Conservation (phyloP, 1,140 invertebrate species). For the Saxidomus purpurata region DNA sequence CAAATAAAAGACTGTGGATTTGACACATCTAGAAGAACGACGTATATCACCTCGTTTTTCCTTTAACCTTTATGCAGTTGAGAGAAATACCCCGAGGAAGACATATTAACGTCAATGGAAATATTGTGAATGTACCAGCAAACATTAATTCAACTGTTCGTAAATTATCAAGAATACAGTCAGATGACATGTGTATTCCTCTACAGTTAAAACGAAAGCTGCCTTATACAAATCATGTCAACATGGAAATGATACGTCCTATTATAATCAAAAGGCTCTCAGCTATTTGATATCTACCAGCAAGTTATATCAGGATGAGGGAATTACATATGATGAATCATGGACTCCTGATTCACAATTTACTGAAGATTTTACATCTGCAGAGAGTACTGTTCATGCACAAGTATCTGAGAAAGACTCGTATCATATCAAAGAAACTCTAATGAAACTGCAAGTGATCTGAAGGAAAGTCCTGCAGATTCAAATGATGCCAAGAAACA, state of each 20-base stretch:
- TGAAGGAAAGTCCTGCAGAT: too few species aligned
- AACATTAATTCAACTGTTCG: constrained; percentile 50
- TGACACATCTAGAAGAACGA: constrained; percentile 18
- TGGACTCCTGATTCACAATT: neutral
- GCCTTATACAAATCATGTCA: constrained; percentile 3
- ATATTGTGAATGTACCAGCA: constrained; percentile 69
- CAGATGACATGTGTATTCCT: constrained; percentile 27
- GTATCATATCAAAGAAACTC: too few species aligned
- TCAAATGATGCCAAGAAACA: neutral
- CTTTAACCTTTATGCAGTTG: constrained; percentile 65
- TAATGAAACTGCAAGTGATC: too few species aligned
- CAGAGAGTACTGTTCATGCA: too few species aligned
- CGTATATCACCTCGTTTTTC: neutral
- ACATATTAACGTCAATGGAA: constrained; percentile 41
- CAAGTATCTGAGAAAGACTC: neutral
- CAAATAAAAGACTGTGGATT: neutral
- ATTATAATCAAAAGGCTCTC: constrained; percentile 10
- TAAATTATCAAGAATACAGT: constrained; percentile 26
- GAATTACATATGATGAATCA: constrained; percentile 22
- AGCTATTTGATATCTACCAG: constrained; percentile 58
- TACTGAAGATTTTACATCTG: neutral
- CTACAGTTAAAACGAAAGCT: constrained; percentile 55
- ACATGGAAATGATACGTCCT: constrained; percentile 30
- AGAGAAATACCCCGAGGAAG: constrained; percentile 59
- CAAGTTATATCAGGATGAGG: constrained; percentile 23